phyloP scores from a whole-genome alignment of 2,888 invertebrate species.

The Horisme vitalbata region DNA sequence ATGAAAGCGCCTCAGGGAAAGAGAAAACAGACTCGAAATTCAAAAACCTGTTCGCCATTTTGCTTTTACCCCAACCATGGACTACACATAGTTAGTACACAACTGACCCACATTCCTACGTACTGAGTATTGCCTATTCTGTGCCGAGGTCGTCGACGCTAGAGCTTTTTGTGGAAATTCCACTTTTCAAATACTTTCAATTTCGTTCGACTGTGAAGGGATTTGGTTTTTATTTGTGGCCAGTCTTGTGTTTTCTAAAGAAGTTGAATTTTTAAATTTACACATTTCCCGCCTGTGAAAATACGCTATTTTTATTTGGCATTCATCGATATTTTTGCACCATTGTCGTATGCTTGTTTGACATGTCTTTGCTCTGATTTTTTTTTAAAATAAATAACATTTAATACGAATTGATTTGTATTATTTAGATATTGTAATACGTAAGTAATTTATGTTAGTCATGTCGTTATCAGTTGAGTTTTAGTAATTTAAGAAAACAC shows the following conservation, averaged over 20 bases:
- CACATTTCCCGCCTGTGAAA: not conserved
- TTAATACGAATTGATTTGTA: too few relatives aligned
- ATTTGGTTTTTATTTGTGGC: slow-evolving; percentile 38
- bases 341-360: too few relatives aligned
- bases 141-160: slow-evolving; percentile 30
- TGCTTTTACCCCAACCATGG: slow-evolving; percentile 51
- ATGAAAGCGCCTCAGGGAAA: slow-evolving; percentile 43
- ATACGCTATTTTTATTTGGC: not conserved
- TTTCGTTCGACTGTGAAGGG: slow-evolving; percentile 50
- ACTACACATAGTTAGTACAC: slow-evolving; percentile 11
- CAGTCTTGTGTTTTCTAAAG: slow-evolving; percentile 11
- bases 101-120: slow-evolving; percentile 49
- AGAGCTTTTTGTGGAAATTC: slow-evolving; percentile 53
- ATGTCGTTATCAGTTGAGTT: too few relatives aligned
- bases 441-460: too few relatives aligned
- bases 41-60: slow-evolving; percentile 71
- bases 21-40: slow-evolving; percentile 70
- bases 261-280: too few relatives aligned
- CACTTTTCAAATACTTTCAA: slow-evolving; percentile 63
- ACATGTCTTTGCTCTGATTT: too few relatives aligned
- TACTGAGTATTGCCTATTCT: slow-evolving; percentile 20
- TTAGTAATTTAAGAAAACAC: not conserved
- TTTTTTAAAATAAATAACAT: too few relatives aligned
- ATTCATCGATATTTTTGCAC: too few relatives aligned
- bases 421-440: too few relatives aligned